Percentiles rank a stretch among this genome's conserved stretches.
phyloP scores from a whole-genome alignment of 1,140 invertebrate genomes.

The Drosophila neocordata region DNA sequence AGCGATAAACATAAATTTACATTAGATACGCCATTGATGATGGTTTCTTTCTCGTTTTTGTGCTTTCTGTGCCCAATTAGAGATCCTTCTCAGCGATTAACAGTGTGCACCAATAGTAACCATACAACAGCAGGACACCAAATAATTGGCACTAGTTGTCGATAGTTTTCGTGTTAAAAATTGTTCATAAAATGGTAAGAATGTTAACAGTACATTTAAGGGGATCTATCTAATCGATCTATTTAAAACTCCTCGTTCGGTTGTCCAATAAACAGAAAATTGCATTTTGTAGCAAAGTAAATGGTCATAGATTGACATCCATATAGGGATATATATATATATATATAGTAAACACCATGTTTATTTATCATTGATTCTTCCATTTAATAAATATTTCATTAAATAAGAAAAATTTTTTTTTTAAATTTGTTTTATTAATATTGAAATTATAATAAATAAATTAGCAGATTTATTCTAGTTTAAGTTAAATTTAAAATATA shows the following conservation, averaged over 20 bases:
- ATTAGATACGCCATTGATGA: conserved; percentile 36
- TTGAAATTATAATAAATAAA: conserved; percentile 16
- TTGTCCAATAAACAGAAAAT: background rate
- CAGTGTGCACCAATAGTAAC: conserved; percentile 18
- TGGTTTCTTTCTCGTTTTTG: conserved; percentile 29
- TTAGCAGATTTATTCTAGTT: conserved; percentile 10
- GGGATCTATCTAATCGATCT: conserved; percentile 4
- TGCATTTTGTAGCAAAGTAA: too few relatives aligned
- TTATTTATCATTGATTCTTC: too few relatives aligned
- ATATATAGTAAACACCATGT: too few relatives aligned
- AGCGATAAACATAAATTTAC: conserved; percentile 61
- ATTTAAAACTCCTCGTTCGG: too few relatives aligned
- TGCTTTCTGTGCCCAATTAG: conserved; percentile 48
- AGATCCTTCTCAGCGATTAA: conserved; percentile 49
- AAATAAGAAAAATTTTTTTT: too few relatives aligned
- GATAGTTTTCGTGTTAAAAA: conserved; percentile 49
- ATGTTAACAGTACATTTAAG: background rate
- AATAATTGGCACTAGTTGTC: conserved; percentile 44
- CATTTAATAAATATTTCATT: too few relatives aligned
- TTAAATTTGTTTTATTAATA: background rate
- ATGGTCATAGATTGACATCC: too few relatives aligned
- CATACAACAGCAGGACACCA: conserved; percentile 39
- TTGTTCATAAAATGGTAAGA: conserved; percentile 31
- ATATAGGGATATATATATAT: too few relatives aligned
- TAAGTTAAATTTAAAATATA: background rate